phyloP scores from a whole-genome alignment of 2,113 vertebrate species.

The Macheiramphus alcinus region DNA sequence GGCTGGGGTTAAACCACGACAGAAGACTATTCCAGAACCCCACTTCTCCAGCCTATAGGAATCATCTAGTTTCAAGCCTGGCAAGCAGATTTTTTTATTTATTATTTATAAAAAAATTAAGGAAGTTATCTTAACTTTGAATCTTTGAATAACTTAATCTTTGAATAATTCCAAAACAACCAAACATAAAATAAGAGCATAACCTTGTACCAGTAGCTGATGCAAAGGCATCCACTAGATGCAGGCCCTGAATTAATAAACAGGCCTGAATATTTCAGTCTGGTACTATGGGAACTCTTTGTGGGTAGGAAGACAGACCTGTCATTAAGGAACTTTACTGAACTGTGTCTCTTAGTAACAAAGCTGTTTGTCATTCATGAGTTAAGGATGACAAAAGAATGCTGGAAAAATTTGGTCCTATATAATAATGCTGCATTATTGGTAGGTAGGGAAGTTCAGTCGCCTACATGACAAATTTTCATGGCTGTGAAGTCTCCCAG shows the following conservation, averaged over 20 bases:
- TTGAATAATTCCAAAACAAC: not conserved
- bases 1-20: no score
- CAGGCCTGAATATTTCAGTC: not conserved
- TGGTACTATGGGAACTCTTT: not conserved
- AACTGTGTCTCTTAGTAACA: not conserved
- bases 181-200: not conserved
- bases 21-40: not conserved
- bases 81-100: not conserved
- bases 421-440: not conserved
- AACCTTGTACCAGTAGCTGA: not conserved
- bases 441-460: not conserved
- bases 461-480: not conserved
- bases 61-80: not conserved
- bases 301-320: not conserved
- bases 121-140: not conserved
- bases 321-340: not conserved
- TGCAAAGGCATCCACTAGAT: not conserved
- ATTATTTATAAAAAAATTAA: not conserved
- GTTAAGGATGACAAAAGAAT: not conserved
- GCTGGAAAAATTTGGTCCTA: not conserved
- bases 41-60: not conserved
- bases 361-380: not conserved
- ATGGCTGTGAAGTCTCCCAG: not conserved
- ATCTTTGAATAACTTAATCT: not conserved
- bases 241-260: not conserved